Evolutionary conservation across 2,888 invertebrate genomes (phyloP), one percentile per base, ranked within the genome.

Genomic region (Drosophila monieri): DNA sequence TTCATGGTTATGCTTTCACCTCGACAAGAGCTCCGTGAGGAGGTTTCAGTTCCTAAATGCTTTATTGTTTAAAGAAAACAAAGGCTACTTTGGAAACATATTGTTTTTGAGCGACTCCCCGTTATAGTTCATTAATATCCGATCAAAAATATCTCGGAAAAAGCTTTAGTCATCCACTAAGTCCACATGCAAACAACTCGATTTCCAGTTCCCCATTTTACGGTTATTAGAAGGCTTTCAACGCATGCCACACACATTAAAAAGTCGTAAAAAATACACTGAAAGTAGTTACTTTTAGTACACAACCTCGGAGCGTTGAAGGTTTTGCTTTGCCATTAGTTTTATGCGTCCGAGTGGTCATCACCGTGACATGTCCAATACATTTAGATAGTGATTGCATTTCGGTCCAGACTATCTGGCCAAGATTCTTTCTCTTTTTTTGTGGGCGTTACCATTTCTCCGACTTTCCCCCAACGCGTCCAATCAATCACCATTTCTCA

Each of bases 311-410:
- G 12, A 12, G 25, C 48, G 43, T 39, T 23, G 60, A 44, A 56
- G 56, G 70, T 65, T 62, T 76, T 61, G 73, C 69, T 51, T 47
- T 48, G 60, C 79, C 81, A 81, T 81, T 81, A 81, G 87, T 72
- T 84, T 84, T 78, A 78, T 79, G 8, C 44, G 56, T 48, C 21
- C 18, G 60, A n/a, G 15, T 27, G 35, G 49, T 56, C 81, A 70
- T 76, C 85, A 69, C 66, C 68, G 62, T 72, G 69, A 87, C 87
- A 81, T 81, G 81, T 87, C 85, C 81, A 87, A 87, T 74, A 66
- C 88, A 81, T 81, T 87, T 81, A 76, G 80, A 80, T 80, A 86
- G 66, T 52, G 56, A 61, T 32, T 52, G 73, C 57, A 51, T 55
- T 35, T 52, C 23, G 55, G 57, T 32, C 48, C 27, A 49, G 27